Evolutionary conservation across 53 echinoderm and acorn worm species (phyloP).

Genomic region (Astropecten irregularis): DNA sequence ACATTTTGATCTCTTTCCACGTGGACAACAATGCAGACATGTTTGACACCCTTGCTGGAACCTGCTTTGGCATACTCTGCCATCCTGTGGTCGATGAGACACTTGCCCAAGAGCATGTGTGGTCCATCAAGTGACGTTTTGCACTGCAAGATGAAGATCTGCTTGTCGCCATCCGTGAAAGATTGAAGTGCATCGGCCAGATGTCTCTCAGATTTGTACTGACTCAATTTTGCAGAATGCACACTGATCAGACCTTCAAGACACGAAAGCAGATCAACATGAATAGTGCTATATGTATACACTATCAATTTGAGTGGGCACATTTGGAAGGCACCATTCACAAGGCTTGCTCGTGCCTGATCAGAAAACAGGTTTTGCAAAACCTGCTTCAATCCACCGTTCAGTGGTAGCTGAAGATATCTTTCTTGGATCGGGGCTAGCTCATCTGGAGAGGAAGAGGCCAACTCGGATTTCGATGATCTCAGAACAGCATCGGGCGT

Average conservation of each 20-base stretch:
- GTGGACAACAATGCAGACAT: slow-evolving; percentile 44
- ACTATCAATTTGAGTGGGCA: neutral
- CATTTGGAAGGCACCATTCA: neutral
- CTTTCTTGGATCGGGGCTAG: neutral
- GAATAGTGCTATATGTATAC: slow-evolving; percentile 49
- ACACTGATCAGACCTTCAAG: neutral
- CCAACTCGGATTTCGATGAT: slow-evolving; percentile 15
- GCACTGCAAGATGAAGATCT: slow-evolving; percentile 46
- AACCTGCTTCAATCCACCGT: slow-evolving; percentile 32
- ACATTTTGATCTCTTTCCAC: slow-evolving; percentile 36
- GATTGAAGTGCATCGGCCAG: neutral
- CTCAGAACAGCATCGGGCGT: slow-evolving; percentile 54
- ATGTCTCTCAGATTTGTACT: slow-evolving; percentile 49
- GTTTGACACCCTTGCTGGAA: slow-evolving; percentile 4
- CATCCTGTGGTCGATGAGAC: slow-evolving; percentile 9
- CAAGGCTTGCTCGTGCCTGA: neutral
- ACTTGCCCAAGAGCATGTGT: slow-evolving; percentile 38
- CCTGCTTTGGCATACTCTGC: neutral
- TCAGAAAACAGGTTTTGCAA: neutral
- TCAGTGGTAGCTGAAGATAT: slow-evolving; percentile 37
- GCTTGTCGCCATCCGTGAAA: neutral
- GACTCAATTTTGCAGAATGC: slow-evolving; percentile 42
- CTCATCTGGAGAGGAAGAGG: neutral
- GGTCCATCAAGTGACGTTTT: slow-evolving; percentile 41
- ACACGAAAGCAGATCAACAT: slow-evolving; percentile 2